phyloP scores from a whole-genome alignment of 2,113 vertebrate genomes.

The Chaetops frenatus region DNA sequence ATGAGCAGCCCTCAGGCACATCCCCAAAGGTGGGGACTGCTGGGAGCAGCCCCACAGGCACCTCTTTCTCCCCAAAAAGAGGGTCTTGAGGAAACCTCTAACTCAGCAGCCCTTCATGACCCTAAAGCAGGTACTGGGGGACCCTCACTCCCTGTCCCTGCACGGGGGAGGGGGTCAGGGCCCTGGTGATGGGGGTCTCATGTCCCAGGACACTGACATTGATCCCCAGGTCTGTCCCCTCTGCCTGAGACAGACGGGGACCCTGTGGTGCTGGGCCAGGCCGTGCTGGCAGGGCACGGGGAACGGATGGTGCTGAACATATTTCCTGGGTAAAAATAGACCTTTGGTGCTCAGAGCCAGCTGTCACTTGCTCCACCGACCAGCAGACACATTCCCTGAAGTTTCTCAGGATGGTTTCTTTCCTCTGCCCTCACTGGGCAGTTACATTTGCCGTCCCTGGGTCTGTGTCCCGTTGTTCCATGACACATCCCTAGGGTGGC shows the following conservation, averaged over 20 bases:
- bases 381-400: neutral
- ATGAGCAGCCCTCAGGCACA: neutral
- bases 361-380: neutral
- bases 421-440: neutral
- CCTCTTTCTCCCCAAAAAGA: neutral
- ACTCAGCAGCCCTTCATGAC: neutral
- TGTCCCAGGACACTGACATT: neutral
- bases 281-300: fast-evolving
- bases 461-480: neutral
- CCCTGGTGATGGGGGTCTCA: fast-evolving
- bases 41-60: neutral
- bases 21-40: no score
- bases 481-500: neutral
- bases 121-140: neutral
- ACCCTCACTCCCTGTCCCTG: neutral
- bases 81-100: neutral
- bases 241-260: fast-evolving
- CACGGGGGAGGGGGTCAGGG: fast-evolving
- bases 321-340: neutral
- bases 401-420: neutral
- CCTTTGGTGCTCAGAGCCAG: neutral
- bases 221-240: neutral
- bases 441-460: neutral
- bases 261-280: neutral
- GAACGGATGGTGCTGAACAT: neutral